Base-by-base conservation (phyloP, 2,113 vertebrate genomes). In the Meles meles region DNA sequence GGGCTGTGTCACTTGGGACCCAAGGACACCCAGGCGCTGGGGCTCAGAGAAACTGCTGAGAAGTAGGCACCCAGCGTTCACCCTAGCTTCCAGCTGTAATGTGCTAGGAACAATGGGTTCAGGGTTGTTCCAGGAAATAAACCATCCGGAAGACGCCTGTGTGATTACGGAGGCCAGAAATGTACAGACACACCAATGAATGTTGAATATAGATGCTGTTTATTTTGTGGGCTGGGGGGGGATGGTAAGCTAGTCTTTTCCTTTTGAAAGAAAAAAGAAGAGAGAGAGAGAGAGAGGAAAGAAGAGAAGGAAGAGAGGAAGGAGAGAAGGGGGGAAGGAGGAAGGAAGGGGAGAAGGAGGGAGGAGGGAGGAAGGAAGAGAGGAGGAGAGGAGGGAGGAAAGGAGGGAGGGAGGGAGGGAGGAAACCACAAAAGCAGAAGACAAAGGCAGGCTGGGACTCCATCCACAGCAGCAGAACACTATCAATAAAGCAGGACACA, bases 401-500 rank as follows among this genome's bases (percentile, higher is more conserved):
- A 1, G 1, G 6, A 4, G 20, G 34, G 27, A 2, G 21, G 27
- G 12, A 42, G 7, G 29, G 5, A 39, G 39, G 25, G 23, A 76
- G 52, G 6, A 52, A 31, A 8, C 10, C 29, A 2, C 4, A 2
- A 4, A 39, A 44, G 17, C 34, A 18, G 10, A 20, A 47, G 47
- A 61, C 17, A 59, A 80, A 91, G 42, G 63, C 37, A 13, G 27
- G 14, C 11, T 3, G 4, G 3, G 11, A 72, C 39, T 39, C 44
- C 18, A 2, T 2, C 55, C 39, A 5, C 23, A 6, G 83, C 52
- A 3, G 29, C 49, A 34, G 71, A 59, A 27, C 4, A 3, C 0
- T 0, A 1, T 20, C 1, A 0, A 0, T 4, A 13, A 21, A 47
- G 76, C 47, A 5, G 15, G 0, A 4, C 6, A 1, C 49, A 18